These are phyloP conservation scores for Phyllostomus hastatus DNA, from an alignment of 2,113 vertebrate genomes.

Conservation along the genomic window DNA sequence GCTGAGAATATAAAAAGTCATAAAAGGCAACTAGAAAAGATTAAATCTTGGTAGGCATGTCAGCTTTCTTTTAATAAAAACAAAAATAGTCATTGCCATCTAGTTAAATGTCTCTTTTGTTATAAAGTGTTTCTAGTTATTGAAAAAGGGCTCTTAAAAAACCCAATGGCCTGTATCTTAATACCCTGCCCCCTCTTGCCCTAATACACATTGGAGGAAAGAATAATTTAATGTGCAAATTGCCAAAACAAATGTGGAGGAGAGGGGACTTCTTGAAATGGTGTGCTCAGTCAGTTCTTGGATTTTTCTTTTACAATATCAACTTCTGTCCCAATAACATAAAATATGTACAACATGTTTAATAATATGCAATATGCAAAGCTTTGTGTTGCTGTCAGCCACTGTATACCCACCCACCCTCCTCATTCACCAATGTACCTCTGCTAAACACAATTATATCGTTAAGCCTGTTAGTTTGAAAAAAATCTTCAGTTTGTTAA, in stretches of 20 bases:
- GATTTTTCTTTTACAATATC: conserved; percentile 70
- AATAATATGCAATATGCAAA: conserved; percentile 97
- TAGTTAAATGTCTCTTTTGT: conserved; percentile 89
- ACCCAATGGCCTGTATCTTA: conserved; percentile 63
- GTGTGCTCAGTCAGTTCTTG: conserved; percentile 72
- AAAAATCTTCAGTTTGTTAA: conserved; percentile 76
- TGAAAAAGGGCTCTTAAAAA: conserved; percentile 74
- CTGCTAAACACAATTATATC: conserved; percentile 94
- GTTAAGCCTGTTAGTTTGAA: conserved; percentile 98
- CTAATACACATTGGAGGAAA: conserved; percentile 59
- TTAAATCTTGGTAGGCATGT: conserved; percentile 87
- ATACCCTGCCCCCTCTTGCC: conserved; percentile 40
- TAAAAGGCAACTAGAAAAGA: conserved; percentile 93
- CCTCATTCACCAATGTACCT: conserved; percentile 84
- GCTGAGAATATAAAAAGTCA: conserved; percentile 95
- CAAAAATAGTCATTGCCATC: conserved; percentile 71
- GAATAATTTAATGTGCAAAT: conserved; percentile 77
- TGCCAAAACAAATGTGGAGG: conserved; percentile 73
- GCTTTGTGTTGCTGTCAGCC: conserved; percentile 91
- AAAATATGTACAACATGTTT: conserved; percentile 89
- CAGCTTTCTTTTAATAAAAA: conserved; percentile 87
- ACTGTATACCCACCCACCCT: conserved; percentile 80
- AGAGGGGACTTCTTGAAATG: conserved; percentile 78
- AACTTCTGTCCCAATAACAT: conserved; percentile 78
- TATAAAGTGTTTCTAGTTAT: conserved; percentile 85